Evolutionary conservation across 2,113 vertebrate genomes (phyloP).

Genomic region (Ploceus nigricollis): DNA sequence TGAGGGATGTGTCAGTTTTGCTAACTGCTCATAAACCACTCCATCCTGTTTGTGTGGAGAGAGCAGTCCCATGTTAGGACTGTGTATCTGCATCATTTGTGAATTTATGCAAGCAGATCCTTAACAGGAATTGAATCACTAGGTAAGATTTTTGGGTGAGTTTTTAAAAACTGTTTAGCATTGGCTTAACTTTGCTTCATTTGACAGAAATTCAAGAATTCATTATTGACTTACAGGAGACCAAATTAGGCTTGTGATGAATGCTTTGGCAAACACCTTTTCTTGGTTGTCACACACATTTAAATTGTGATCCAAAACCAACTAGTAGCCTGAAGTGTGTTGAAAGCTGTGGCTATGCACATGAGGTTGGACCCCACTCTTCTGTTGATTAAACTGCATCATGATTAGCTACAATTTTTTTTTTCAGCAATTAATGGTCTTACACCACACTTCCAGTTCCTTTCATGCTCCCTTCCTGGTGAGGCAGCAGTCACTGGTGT

Average conservation of each 20-base stretch:
- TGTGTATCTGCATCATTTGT: background rate
- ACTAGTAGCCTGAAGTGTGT: background rate
- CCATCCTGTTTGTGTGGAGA: background rate
- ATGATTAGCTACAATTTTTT: background rate
- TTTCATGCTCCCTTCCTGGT: background rate
- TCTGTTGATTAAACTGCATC: background rate
- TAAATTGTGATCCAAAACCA: background rate
- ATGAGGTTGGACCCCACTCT: background rate
- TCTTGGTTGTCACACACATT: background rate
- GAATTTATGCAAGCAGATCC: background rate
- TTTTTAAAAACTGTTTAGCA: constrained; percentile 12
- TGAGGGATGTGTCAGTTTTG: background rate
- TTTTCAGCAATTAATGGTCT: background rate
- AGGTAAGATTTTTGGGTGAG: background rate
- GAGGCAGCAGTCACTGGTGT: background rate
- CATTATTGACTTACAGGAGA: constrained; percentile 20
- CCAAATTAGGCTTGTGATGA: constrained; percentile 5
- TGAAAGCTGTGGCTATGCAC: background rate
- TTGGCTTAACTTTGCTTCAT: constrained; percentile 22
- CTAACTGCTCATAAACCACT: background rate
- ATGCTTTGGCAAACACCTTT: background rate
- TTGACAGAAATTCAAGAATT: constrained; percentile 41
- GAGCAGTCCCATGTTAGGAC: background rate
- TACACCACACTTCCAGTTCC: background rate
- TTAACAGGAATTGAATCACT: background rate